These are phyloP conservation scores for Clarias fuscus DNA, from an alignment of 2,797 vertebrate genomes.

Conservation along the genomic window DNA sequence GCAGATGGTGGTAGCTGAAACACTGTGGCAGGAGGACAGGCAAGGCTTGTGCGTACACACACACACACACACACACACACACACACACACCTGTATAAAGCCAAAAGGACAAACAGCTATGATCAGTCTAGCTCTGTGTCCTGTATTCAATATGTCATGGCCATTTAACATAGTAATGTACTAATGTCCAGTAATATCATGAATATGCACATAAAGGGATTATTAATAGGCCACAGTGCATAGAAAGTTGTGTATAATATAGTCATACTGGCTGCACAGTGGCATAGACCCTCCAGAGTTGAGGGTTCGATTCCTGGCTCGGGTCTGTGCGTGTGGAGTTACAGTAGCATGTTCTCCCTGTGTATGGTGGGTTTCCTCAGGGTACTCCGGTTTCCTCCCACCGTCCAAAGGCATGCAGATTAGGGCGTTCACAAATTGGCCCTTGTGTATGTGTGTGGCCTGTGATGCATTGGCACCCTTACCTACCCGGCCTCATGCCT, in stretches of 20 bases:
- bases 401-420: too few species aligned
- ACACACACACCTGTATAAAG: constrained; percentile 17
- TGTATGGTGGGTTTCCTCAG: too few species aligned
- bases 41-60: constrained; percentile 12
- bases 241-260: background rate
- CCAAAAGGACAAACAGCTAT: background rate
- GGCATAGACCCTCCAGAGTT: too few species aligned
- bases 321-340: too few species aligned
- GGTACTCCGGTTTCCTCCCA: too few species aligned
- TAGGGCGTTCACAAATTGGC: too few species aligned
- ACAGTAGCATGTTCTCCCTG: too few species aligned
- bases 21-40: constrained; percentile 23
- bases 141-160: background rate
- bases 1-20: constrained; percentile 46
- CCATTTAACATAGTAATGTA: background rate
- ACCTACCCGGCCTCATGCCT: too few species aligned
- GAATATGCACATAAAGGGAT: background rate
- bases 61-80: background rate
- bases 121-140: background rate
- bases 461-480: too few species aligned
- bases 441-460: too few species aligned
- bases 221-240: background rate
- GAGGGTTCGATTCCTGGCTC: too few species aligned
- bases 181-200: background rate
- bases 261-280: too few species aligned